Conservation (phyloP, 2,888 invertebrate genomes). For the Acleris holmiana region DNA sequence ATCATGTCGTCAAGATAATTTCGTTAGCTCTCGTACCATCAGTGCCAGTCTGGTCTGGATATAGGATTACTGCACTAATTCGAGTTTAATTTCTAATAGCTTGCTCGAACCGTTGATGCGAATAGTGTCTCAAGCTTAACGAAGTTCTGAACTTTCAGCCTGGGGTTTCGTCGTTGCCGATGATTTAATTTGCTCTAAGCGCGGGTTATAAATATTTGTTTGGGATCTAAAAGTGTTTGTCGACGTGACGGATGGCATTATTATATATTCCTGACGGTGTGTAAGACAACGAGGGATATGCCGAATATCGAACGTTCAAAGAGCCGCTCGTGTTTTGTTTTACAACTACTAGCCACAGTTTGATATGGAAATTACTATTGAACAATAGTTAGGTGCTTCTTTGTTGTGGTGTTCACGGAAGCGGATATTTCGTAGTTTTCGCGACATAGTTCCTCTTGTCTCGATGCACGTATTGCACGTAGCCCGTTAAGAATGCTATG, state of each 20-base stretch:
- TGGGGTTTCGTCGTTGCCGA: neutral
- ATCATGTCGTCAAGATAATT: constrained; percentile 12
- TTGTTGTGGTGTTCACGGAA: neutral
- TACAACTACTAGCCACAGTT: neutral
- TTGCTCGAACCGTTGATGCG: neutral
- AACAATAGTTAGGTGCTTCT: neutral
- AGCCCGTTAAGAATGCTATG: neutral
- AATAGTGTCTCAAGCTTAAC: constrained; percentile 2
- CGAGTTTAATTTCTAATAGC: constrained; percentile 7
- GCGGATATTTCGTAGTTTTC: neutral
- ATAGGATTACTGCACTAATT: constrained; percentile 13
- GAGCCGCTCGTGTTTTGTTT: too few species aligned
- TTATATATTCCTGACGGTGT: neutral
- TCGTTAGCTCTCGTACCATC: constrained; percentile 5
- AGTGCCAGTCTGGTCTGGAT: neutral
- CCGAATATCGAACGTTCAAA: too few species aligned
- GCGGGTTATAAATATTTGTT: neutral
- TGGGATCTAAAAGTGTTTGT: constrained; percentile 4
- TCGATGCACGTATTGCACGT: constrained; percentile 3
- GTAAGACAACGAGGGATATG: neutral
- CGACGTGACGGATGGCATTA: neutral
- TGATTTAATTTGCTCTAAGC: neutral
- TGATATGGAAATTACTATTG: neutral
- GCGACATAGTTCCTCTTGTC: constrained; percentile 5
- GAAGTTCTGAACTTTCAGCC: neutral